These are phyloP conservation scores for Gymnorhina tibicen DNA, from an alignment of 2,113 vertebrate genomes.

Conservation along the genomic window DNA sequence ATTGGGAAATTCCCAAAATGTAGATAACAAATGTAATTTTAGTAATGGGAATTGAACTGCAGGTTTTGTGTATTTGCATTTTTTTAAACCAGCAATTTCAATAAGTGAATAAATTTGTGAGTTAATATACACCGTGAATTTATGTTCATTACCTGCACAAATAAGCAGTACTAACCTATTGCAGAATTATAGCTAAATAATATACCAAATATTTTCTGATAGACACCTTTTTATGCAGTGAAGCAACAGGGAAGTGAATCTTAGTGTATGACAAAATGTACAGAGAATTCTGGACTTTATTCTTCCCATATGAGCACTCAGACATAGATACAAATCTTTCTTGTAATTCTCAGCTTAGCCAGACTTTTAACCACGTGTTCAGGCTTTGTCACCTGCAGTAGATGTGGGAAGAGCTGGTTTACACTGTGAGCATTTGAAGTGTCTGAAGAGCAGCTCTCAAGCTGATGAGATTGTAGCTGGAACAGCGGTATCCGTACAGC, in stretches of 20 bases:
- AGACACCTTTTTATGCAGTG: not conserved
- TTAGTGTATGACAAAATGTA: not conserved
- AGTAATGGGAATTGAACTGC: conserved; percentile 10
- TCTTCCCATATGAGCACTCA: not conserved
- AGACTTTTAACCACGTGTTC: not conserved
- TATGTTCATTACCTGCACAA: conserved; percentile 66
- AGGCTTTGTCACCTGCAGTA: not conserved
- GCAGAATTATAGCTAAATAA: conserved; percentile 50
- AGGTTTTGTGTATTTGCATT: not conserved
- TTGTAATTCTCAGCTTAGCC: not conserved
- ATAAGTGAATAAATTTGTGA: conserved; percentile 47
- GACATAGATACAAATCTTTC: not conserved
- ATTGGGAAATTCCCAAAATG: conserved; percentile 11
- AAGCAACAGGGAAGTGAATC: not conserved
- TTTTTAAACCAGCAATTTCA: conserved; percentile 45
- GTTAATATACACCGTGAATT: conserved; percentile 53
- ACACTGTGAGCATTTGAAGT: not conserved
- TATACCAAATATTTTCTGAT: not conserved
- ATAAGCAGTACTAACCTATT: conserved; percentile 54
- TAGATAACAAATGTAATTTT: not conserved
- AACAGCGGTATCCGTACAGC: accelerated
- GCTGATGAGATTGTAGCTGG: conserved; percentile 23
- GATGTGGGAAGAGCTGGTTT: not conserved
- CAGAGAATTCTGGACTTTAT: not conserved
- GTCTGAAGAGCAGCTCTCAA: conserved; percentile 24